Evolutionary conservation across 2,797 vertebrate genomes (phyloP).

Genomic region (Poeciliopsis presidionis): DNA sequence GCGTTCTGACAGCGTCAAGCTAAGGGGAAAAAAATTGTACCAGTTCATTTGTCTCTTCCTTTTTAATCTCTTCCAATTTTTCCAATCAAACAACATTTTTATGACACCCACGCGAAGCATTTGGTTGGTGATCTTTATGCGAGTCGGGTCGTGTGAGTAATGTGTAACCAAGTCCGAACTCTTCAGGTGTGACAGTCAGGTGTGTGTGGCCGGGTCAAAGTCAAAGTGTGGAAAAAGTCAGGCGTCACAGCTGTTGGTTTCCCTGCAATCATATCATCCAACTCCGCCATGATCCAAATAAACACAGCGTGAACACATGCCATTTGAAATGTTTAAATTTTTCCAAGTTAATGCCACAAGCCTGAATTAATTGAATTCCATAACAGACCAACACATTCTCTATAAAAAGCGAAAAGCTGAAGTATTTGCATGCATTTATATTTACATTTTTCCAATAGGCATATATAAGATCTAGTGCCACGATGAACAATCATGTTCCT

Average conservation of each 20-base stretch:
- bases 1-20: not conserved
- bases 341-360: not conserved
- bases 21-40: not conserved
- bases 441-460: not conserved
- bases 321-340: not conserved
- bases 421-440: not conserved
- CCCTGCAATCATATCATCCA: slow-evolving; percentile 19
- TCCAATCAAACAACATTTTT: not conserved
- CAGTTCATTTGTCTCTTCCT: slow-evolving; percentile 6
- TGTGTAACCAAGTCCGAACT: slow-evolving; percentile 19
- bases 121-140: not conserved
- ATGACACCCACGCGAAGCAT: not conserved
- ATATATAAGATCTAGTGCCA: not conserved
- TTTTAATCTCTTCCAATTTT: slow-evolving; percentile 35
- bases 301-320: not conserved
- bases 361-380: not conserved
- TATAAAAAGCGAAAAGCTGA: not conserved
- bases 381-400: not conserved
- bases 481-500: not conserved
- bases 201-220: slow-evolving; percentile 37
- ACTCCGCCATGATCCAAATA: not conserved
- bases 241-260: slow-evolving; percentile 23
- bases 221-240: slow-evolving; percentile 33
- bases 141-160: not conserved
- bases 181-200: slow-evolving; percentile 36